Evolutionary conservation across 2,888 invertebrate genomes (phyloP), one percentile per base, ranked within the genome.

Genomic region (Candidula unifasciata): DNA sequence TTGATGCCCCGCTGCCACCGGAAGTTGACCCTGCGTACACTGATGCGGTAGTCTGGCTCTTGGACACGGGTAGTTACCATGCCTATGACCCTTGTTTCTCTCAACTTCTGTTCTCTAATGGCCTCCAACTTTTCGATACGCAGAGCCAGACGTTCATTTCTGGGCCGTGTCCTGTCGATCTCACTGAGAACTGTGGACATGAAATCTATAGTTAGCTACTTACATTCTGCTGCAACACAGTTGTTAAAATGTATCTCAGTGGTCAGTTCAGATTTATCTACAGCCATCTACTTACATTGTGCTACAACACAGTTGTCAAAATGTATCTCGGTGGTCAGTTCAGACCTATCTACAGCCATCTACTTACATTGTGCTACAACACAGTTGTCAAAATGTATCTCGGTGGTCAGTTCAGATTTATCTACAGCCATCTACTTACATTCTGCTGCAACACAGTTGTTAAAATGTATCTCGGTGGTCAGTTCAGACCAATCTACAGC

Each of bases 1-100:
- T 98, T 98, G 86, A 97, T 96, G 5, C 98, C 98, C 24, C 97
- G 95, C 94, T 98, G 98, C 98, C 98, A 98, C 85, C 96, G 96
- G 94, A 98, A 98, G 87, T 96, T 96, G 71, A 98, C 97, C 92
- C 96, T 96, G 54, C 96, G 94, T 18, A 96, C 95, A 88, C 96
- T 95, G 83, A 97, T 96, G 89, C 96, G 96, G 91, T 96, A 95
- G 93, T 95, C 95, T 90, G 95, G 95, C 60, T 95, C 94, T 57
- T 94, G 94, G 73, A 94, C 94, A 69, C 95, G 94, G 30, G 95
- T 95, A 76, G 95, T 95, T 37, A 95, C 95, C 87, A 94, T 95
- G 0, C 96, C 96, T 88, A 97, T 96, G 69, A 96, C 95, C 90
- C 90, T 94, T 86, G 81, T 94, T 94, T 69, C 95, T 94, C 66